These are phyloP conservation scores for Drosophila atroscutellata DNA, from an alignment of 2,888 invertebrate species.

Conservation along the genomic window DNA sequence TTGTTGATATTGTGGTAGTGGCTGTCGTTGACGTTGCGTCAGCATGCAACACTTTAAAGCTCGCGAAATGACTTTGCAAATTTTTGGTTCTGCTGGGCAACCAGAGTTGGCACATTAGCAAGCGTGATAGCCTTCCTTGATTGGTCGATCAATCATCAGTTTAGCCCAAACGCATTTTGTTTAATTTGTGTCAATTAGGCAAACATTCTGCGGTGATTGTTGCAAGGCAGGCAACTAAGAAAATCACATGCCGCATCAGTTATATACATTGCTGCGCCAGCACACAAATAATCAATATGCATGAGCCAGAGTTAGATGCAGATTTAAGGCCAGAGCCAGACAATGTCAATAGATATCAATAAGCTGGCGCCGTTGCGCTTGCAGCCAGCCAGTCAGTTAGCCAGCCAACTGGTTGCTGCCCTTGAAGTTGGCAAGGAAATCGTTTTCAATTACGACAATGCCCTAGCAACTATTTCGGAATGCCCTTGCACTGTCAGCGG, in stretches of 20 bases:
- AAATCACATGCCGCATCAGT: slow-evolving; percentile 41
- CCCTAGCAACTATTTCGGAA: slow-evolving; percentile 59
- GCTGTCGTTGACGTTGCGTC: slow-evolving; percentile 20
- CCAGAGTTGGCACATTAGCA: slow-evolving; percentile 28
- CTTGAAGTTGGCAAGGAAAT: slow-evolving; percentile 72
- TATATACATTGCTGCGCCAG: slow-evolving; percentile 43
- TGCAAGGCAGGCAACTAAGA: slow-evolving; percentile 45
- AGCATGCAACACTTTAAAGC: slow-evolving; percentile 60
- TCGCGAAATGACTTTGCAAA: slow-evolving; percentile 54
- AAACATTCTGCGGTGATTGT: slow-evolving; percentile 44
- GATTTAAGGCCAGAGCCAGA: slow-evolving; percentile 12
- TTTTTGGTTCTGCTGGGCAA: slow-evolving; percentile 25
- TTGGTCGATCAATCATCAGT: slow-evolving; percentile 63
- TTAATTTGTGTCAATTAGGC: slow-evolving; percentile 72
- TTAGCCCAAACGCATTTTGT: slow-evolving; percentile 34
- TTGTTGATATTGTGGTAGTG: slow-evolving; percentile 18
- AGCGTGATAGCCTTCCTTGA: slow-evolving; percentile 36
- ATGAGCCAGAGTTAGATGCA: slow-evolving; percentile 1
- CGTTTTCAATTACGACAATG: slow-evolving; percentile 73
- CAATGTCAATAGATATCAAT: slow-evolving; percentile 68
- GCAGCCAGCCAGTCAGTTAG: slow-evolving; percentile 15
- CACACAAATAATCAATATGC: slow-evolving; percentile 49
- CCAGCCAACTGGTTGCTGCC: slow-evolving; percentile 46
- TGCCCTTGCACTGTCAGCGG: slow-evolving; percentile 65
- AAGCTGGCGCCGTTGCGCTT: slow-evolving; percentile 64